phyloP scores from a whole-genome alignment of 2,113 vertebrate species.

The Lamprotornis superbus region DNA sequence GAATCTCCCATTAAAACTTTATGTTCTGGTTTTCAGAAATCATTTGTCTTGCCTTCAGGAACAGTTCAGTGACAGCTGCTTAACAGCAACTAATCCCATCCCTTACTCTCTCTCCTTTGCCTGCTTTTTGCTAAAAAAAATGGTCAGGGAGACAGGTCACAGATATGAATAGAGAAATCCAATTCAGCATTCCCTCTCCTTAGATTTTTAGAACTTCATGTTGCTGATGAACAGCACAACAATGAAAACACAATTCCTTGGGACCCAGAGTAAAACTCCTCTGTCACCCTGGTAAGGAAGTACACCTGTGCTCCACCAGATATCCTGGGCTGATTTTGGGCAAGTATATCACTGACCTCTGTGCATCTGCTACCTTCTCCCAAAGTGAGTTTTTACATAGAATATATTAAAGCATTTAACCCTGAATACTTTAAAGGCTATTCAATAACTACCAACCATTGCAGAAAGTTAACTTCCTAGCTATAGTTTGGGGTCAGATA shows the following conservation, averaged over 20 bases:
- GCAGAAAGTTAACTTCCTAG: background rate
- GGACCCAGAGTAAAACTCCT: background rate
- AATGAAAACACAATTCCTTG: background rate
- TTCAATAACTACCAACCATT: background rate
- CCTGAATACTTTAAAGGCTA: background rate
- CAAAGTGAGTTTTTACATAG: background rate
- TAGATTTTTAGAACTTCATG: background rate
- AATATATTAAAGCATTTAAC: background rate
- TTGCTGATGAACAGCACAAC: background rate
- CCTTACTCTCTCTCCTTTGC: background rate
- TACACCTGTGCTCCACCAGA: background rate
- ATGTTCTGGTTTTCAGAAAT: background rate
- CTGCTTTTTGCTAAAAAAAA: background rate
- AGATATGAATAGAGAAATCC: background rate
- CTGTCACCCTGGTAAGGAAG: background rate
- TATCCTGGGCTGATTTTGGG: background rate
- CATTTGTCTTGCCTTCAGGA: background rate
- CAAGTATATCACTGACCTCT: background rate
- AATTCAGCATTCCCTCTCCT: background rate
- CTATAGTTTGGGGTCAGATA: background rate
- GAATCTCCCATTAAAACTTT: background rate
- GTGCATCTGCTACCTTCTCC: background rate
- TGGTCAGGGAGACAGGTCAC: accelerated
- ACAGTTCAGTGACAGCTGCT: background rate
- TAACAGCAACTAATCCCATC: background rate